Evolutionary conservation across 2,113 vertebrate genomes (phyloP).

Genomic region (Thunnus thynnus): DNA sequence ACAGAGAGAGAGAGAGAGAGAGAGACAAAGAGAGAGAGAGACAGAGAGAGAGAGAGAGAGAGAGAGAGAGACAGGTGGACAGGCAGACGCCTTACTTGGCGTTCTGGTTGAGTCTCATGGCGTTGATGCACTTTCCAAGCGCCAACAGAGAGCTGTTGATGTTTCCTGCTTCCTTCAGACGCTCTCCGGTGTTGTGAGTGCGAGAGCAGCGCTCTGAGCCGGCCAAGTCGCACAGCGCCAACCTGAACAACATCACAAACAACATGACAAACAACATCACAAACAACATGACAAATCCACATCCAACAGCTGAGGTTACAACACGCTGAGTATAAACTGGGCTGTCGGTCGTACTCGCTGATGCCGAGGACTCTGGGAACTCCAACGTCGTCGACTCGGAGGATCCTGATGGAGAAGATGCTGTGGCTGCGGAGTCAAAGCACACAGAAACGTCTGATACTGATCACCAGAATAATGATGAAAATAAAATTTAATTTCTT

Average conservation of each 20-base stretch:
- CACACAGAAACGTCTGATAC: too few relatives aligned
- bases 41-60: not conserved
- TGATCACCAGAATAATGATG: too few relatives aligned
- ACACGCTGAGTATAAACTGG: not conserved
- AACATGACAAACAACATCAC: not conserved
- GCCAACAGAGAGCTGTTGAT: constrained; percentile 94
- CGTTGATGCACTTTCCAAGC: constrained; percentile 94
- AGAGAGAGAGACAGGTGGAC: not conserved
- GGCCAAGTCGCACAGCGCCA: constrained; percentile 94
- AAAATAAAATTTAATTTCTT: too few relatives aligned
- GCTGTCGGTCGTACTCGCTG: constrained; percentile 90
- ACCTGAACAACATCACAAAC: constrained; percentile 68
- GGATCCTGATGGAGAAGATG: constrained; percentile 92
- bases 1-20: too few relatives aligned
- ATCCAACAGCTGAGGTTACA: not conserved
- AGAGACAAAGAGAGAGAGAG: not conserved
- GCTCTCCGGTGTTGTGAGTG: constrained; percentile 92
- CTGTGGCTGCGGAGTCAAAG: constrained; percentile 89
- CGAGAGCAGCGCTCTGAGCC: constrained; percentile 94
- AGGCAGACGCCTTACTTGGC: constrained; percentile 87
- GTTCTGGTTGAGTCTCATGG: constrained; percentile 91
- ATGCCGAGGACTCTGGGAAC: constrained; percentile 87
- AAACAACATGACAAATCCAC: fast-evolving
- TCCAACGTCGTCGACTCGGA: constrained; percentile 88
- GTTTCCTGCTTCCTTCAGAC: constrained; percentile 96